Conservation (phyloP, 2,113 vertebrate genomes). For the Naja naja region DNA sequence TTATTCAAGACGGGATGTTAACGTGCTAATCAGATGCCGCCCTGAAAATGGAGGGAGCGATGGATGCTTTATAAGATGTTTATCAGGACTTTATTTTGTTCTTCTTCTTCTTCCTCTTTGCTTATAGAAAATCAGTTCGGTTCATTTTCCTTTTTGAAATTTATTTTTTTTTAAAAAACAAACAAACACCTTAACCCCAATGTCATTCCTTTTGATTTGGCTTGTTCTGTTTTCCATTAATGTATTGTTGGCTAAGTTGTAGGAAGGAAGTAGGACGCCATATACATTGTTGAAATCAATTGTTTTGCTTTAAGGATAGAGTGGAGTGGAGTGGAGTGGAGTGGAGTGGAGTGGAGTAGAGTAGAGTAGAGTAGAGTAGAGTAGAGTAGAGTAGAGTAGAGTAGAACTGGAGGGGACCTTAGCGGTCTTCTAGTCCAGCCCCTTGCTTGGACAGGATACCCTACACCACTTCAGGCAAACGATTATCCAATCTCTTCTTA, state of each 20-base stretch:
- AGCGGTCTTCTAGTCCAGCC: too few species aligned
- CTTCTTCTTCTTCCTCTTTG: background rate
- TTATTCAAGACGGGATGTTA: background rate
- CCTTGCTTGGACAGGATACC: too few species aligned
- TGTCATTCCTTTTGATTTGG: background rate
- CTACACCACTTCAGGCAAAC: too few species aligned
- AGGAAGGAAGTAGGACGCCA: background rate
- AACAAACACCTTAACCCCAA: background rate
- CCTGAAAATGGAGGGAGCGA: constrained; percentile 5
- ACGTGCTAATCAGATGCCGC: background rate
- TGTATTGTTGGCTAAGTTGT: background rate
- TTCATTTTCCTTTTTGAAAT: background rate
- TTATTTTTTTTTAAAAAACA: background rate
- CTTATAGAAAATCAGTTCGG: background rate
- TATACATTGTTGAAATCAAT: background rate
- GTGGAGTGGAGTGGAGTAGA: too few species aligned
- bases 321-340: too few species aligned
- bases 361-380: too few species aligned
- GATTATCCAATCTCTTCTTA: too few species aligned
- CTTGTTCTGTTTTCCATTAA: background rate
- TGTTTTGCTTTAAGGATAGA: background rate
- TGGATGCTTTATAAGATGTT: background rate
- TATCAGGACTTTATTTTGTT: background rate
- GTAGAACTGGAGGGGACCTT: too few species aligned
- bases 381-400: too few species aligned